phyloP scores from a whole-genome alignment of 2,113 vertebrate genomes.

The Poecile atricapillus region DNA sequence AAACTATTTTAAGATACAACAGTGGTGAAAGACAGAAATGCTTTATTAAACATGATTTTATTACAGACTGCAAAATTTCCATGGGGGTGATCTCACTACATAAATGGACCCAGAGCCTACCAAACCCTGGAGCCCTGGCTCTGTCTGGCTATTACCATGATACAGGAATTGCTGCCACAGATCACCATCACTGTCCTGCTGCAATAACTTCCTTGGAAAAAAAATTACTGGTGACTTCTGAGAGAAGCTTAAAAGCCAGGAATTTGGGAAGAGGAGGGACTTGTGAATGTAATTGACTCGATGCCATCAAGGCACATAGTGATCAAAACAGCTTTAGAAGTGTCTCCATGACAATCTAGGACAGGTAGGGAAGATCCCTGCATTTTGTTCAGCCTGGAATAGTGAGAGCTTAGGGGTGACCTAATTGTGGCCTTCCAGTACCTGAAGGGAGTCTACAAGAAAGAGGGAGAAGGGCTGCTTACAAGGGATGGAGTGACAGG shows the following conservation, averaged over 20 bases:
- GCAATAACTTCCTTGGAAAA: neutral
- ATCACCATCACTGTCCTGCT: neutral
- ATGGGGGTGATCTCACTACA: neutral
- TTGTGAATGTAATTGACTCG: rapidly evolving
- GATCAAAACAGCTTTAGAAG: neutral
- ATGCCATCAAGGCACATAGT: rapidly evolving
- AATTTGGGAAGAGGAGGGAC: neutral
- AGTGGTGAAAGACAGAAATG: neutral
- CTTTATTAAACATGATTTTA: neutral
- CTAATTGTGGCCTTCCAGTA: neutral
- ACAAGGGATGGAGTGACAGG: neutral
- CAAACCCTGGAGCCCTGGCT: no score
- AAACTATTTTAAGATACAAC: neutral
- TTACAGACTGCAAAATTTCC: neutral
- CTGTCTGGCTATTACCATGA: no score
- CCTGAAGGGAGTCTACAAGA: neutral
- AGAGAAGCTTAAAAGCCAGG: neutral
- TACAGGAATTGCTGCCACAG: neutral
- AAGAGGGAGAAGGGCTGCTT: neutral
- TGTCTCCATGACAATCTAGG: neutral
- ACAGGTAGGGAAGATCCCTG: neutral
- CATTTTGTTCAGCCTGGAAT: neutral
- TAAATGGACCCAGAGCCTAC: neutral
- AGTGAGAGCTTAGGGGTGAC: neutral
- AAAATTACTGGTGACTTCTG: neutral